Evolutionary conservation across 1,140 invertebrate genomes (phyloP).

Genomic region (Trichonephila clavipes): DNA sequence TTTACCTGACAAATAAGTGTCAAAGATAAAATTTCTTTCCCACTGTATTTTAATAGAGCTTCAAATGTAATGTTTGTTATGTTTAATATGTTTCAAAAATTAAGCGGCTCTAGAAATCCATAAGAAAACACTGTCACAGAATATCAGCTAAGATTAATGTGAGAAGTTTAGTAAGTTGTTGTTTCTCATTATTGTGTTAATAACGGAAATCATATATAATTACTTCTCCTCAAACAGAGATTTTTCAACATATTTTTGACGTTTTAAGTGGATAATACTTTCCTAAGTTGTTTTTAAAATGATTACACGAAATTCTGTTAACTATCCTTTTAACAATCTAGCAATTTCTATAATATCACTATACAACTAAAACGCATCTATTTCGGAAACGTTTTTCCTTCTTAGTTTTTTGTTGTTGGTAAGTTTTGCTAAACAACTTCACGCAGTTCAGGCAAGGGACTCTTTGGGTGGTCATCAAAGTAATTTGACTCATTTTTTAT

Average conservation of each 20-base stretch:
- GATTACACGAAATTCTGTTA: not conserved
- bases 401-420: not conserved
- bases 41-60: too few relatives aligned
- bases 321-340: not conserved
- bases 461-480: not conserved
- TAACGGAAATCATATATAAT: too few relatives aligned
- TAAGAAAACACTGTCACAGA: too few relatives aligned
- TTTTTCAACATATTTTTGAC: not conserved
- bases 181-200: too few relatives aligned
- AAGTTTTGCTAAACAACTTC: not conserved
- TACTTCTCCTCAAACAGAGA: too few relatives aligned
- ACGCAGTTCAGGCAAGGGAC: not conserved
- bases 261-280: not conserved
- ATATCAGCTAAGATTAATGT: too few relatives aligned
- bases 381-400: not conserved
- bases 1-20: too few relatives aligned
- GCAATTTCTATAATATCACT: not conserved
- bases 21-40: too few relatives aligned
- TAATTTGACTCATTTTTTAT: constrained; percentile 3
- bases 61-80: too few relatives aligned
- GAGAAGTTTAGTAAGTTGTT: too few relatives aligned
- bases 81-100: too few relatives aligned
- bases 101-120: too few relatives aligned
- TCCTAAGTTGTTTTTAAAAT: not conserved
- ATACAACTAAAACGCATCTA: not conserved